phyloP scores from a whole-genome alignment of 2,797 vertebrate species.

The Capromys pilorides region DNA sequence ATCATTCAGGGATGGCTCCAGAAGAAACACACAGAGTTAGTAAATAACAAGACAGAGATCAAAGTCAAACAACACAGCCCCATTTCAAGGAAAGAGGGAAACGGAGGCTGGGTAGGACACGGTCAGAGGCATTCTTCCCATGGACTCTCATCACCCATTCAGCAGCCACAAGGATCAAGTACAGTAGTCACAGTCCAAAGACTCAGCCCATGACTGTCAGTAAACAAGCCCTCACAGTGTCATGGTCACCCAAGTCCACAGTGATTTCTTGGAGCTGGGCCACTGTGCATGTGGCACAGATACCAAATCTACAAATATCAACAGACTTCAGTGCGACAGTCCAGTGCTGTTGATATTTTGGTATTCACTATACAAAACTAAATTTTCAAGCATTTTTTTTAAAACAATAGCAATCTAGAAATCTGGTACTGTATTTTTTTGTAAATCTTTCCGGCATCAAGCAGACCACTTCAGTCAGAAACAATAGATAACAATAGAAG shows the following conservation, averaged over 20 bases:
- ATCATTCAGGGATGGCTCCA: background rate
- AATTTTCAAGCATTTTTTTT: slow-evolving; percentile 92
- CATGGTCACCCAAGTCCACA: background rate
- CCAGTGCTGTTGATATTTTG: slow-evolving; percentile 90
- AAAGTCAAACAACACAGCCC: background rate
- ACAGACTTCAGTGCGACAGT: slow-evolving; percentile 80
- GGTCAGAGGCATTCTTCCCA: slow-evolving; percentile 65
- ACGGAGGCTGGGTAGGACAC: background rate
- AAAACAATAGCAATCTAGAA: slow-evolving; percentile 92
- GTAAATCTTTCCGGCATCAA: slow-evolving; percentile 92
- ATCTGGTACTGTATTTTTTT: slow-evolving; percentile 88
- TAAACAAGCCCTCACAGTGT: slow-evolving; percentile 84
- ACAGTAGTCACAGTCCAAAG: slow-evolving; percentile 89
- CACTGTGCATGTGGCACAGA: background rate
- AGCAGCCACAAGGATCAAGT: slow-evolving; percentile 89
- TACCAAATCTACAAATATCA: background rate
- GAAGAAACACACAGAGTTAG: background rate
- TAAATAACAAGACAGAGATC: background rate
- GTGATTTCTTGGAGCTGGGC: background rate
- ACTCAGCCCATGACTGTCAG: slow-evolving; percentile 92
- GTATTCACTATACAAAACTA: slow-evolving; percentile 91
- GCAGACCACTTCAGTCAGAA: slow-evolving; percentile 92
- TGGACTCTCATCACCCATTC: slow-evolving; percentile 90
- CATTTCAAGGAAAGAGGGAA: background rate
- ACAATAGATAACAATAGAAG: slow-evolving; percentile 91